Base-by-base conservation (phyloP, 1,140 invertebrate species). In the Drosophila neocordata region DNA sequence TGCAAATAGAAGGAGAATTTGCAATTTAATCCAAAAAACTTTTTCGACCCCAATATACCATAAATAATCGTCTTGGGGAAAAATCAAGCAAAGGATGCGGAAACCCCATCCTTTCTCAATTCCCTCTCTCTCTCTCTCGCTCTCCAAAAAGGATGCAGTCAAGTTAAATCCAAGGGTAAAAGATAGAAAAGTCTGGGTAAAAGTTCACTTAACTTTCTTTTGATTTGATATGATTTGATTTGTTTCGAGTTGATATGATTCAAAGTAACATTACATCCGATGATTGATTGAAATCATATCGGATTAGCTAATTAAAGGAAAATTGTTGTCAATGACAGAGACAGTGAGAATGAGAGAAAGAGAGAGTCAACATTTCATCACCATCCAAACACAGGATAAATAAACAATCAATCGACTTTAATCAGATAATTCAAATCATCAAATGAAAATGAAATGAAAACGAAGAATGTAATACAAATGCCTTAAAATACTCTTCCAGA, bases 11-110 rank as follows among this genome's bases (percentile, higher is more conserved):
- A 20, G 41, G 8, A 48, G 15, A 48, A 48, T 48, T 20, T 11
- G 41, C 41, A 37, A 63, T 64, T 71, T 63, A 71, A 62, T 57
- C 41, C 41, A 31, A 48, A 48, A 4, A 48, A 48, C 41, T 48
- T 48, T 48, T 11, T 18, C 13, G 41, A 18, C 15, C 15, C n/a
- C 13, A 20, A 44, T 18, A 18, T 44, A 44, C 7, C 41, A 48
- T 48, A 48, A 18, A 48, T 48, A 48, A 48, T 48, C 41, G 41
- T 48, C 41, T 48, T 48, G 41, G 41, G 41, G 41, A 48, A 20
- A 48, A 48, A 48, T 48, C 41, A 48, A 48, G 15, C 8, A 48
- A 48, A 48, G 41, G 41, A 48, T 20, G 41, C 27, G 27, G 27
- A 31, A 31, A 31, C 0, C 27, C 27, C 27, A 31, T 31, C 27